Conservation (phyloP, 2,797 vertebrate genomes). For the Sebastes baramenuke region DNA sequence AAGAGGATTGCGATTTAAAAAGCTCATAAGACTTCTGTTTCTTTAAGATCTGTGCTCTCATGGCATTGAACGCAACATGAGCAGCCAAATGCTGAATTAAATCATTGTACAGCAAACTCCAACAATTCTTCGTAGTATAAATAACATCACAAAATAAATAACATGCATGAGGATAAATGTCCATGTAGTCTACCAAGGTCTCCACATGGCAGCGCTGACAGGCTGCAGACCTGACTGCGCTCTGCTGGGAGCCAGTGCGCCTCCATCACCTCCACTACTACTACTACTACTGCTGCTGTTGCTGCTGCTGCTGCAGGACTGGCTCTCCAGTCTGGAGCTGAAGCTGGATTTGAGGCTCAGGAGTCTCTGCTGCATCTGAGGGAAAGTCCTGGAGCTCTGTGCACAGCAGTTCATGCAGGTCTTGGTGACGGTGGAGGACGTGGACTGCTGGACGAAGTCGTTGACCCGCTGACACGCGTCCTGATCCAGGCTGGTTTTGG, state of each 20-base stretch:
- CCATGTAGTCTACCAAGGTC: constrained; percentile 74
- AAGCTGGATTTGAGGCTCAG: constrained; percentile 66
- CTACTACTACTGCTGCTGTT: constrained; percentile 63
- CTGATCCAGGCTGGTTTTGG: constrained; percentile 75
- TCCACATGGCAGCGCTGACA: constrained; percentile 69
- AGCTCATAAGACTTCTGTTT: constrained; percentile 66
- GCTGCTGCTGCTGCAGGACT: constrained; percentile 18
- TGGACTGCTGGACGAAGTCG: constrained; percentile 79
- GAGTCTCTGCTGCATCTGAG: constrained; percentile 75
- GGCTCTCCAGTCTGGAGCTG: constrained; percentile 43
- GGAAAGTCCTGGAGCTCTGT: constrained; percentile 48
- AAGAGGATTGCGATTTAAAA: constrained; percentile 82
- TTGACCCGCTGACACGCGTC: constrained; percentile 76
- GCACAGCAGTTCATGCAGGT: constrained; percentile 77
- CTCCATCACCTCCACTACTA: not conserved
- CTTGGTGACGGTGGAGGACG: constrained; percentile 41
- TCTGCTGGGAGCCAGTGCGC: constrained; percentile 8
- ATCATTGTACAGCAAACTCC: constrained; percentile 23
- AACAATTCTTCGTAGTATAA: constrained; percentile 30
- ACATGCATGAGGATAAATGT: constrained; percentile 1
- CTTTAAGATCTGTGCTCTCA: constrained; percentile 69
- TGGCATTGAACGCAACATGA: constrained; percentile 42
- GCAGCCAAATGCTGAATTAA: constrained; percentile 50
- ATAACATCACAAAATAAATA: constrained; percentile 56
- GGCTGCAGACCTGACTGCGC: constrained; percentile 26